Conservation (phyloP, 1,140 invertebrate genomes). For the Bathynomus jamesi region DNA sequence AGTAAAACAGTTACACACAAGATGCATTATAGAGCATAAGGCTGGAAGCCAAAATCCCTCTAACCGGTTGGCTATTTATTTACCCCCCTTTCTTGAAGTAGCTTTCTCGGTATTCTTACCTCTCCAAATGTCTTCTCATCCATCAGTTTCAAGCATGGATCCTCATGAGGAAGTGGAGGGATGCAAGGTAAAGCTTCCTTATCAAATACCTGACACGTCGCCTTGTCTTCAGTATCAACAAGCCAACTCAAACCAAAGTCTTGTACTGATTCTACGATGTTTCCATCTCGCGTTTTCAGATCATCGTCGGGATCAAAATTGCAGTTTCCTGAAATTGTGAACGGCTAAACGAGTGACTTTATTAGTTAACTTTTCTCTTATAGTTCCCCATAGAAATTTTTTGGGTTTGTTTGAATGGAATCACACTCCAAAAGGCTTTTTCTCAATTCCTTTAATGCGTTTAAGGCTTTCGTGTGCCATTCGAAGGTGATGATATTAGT, state of each 20-base stretch:
- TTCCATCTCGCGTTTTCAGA: slow-evolving; percentile 50
- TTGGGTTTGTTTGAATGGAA: not conserved
- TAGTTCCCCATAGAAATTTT: not conserved
- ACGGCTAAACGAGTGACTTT: slow-evolving; percentile 3
- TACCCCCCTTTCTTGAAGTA: not conserved
- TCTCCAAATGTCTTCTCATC: slow-evolving; percentile 55
- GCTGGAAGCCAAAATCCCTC: too few relatives aligned
- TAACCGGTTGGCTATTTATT: not conserved
- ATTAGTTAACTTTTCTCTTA: not conserved
- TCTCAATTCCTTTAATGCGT: not conserved
- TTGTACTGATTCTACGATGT: slow-evolving; percentile 44
- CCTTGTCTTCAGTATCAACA: slow-evolving; percentile 43
- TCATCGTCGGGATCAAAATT: slow-evolving; percentile 58
- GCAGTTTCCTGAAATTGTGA: slow-evolving; percentile 48
- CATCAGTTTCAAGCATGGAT: slow-evolving; percentile 57
- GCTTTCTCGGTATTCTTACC: slow-evolving; percentile 39
- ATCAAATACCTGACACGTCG: slow-evolving; percentile 26
- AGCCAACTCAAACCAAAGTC: slow-evolving; percentile 58
- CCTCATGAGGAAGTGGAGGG: slow-evolving; percentile 45
- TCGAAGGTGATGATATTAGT: too few relatives aligned
- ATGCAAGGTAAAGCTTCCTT: slow-evolving; percentile 32
- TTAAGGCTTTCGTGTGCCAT: too few relatives aligned
- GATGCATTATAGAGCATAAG: too few relatives aligned
- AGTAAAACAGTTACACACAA: too few relatives aligned
- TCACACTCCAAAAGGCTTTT: not conserved